Evolutionary conservation across 2,113 vertebrate species (phyloP).

Genomic region (Lasiurus cinereus): DNA sequence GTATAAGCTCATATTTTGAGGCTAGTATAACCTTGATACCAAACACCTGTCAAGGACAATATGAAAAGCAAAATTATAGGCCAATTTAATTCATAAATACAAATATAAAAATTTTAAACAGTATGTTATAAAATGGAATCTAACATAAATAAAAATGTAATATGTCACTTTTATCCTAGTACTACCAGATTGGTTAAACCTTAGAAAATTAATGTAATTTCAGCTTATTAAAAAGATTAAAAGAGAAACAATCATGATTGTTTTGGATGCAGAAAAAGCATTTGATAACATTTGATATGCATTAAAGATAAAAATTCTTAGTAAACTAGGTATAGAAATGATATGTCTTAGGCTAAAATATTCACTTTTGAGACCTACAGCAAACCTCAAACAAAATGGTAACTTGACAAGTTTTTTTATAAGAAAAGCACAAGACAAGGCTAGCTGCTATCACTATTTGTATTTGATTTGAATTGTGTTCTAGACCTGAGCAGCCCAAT

Average conservation of each 20-base stretch:
- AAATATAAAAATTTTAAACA: neutral
- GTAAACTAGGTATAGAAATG: neutral
- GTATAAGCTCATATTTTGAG: too few relatives aligned
- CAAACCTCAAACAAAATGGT: neutral
- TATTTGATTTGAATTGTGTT: neutral
- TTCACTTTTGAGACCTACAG: neutral
- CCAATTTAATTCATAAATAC: neutral
- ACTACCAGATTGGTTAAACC: neutral
- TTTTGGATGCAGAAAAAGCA: constrained; percentile 1
- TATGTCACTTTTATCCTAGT: neutral
- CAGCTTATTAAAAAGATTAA: neutral
- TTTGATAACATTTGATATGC: neutral
- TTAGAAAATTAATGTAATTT: neutral
- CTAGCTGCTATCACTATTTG: neutral
- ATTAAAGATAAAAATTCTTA: neutral
- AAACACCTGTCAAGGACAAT: neutral
- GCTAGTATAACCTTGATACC: neutral
- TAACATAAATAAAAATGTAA: constrained; percentile 22
- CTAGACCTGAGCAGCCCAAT: neutral
- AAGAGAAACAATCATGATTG: neutral
- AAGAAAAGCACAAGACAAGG: neutral
- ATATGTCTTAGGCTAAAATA: constrained; percentile 10
- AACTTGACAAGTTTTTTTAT: neutral
- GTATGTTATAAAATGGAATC: neutral
- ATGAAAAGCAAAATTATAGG: neutral